A percentile compares a stretch with the other conserved stretches of the same genome.
phyloP scores from a whole-genome alignment of 2,113 vertebrate genomes.

The Mesembrinibis cayennensis region DNA sequence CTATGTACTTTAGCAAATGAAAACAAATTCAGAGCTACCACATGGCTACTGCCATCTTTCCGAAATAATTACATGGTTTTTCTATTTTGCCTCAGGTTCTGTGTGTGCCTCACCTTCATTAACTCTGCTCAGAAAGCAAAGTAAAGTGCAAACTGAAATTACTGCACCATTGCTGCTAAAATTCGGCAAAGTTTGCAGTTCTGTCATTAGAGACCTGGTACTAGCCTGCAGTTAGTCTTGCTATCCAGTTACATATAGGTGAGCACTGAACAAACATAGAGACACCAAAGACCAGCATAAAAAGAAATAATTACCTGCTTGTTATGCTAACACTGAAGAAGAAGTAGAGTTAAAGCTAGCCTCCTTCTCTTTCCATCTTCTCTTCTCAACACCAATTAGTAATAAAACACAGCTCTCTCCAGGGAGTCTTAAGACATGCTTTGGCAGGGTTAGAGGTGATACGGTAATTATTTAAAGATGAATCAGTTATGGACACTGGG shows the following conservation, averaged over 20 bases:
- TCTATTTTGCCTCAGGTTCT: not conserved
- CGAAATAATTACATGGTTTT: not conserved
- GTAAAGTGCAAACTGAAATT: not conserved
- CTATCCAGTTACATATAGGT: not conserved
- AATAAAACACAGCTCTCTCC: not conserved
- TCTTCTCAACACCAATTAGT: constrained; percentile 30
- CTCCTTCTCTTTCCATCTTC: not conserved
- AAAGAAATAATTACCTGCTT: not conserved
- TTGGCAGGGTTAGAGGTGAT: constrained; percentile 51
- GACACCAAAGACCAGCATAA: not conserved
- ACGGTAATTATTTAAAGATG: constrained; percentile 52
- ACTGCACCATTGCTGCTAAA: not conserved
- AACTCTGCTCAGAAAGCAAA: not conserved
- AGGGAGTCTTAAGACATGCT: constrained; percentile 25
- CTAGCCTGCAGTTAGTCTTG: not conserved
- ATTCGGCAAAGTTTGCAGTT: not conserved
- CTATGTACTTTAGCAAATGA: not conserved
- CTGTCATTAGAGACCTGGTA: not conserved
- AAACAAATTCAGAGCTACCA: not conserved
- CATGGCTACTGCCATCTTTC: not conserved
- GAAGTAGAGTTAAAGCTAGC: not conserved
- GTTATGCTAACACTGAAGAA: not conserved
- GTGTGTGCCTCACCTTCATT: not conserved
- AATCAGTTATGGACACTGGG: constrained; percentile 38
- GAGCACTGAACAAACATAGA: not conserved